Conservation (phyloP, 1,140 invertebrate species). For the Teleopsis dalmanni region DNA sequence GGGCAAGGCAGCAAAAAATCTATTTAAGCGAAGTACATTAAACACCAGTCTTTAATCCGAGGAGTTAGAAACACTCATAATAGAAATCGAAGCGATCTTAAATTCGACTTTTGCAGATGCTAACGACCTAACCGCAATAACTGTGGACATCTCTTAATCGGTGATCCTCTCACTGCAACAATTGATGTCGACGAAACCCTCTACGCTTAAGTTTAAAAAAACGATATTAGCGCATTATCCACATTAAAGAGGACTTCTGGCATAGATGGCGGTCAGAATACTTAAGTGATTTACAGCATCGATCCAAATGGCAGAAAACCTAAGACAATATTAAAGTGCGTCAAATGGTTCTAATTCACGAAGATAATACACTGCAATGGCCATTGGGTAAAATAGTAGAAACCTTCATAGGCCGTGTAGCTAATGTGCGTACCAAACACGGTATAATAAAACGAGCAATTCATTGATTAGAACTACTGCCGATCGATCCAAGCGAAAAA, state of each 20-base stretch:
- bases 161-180: neutral
- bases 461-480: no score
- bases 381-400: conserved; percentile 21
- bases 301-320: conserved; percentile 29
- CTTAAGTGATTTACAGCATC: conserved; percentile 22
- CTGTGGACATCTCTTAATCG: conserved; percentile 5
- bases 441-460: conserved; percentile 23
- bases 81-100: neutral
- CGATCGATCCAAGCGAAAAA: no score
- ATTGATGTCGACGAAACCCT: no score
- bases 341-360: conserved; percentile 35
- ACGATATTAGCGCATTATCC: neutral
- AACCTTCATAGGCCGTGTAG: conserved; percentile 24
- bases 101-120: neutral
- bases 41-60: neutral
- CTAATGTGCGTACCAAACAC: conserved; percentile 21
- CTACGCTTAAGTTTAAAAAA: neutral
- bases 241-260: conserved; percentile 7
- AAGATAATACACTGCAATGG: conserved; percentile 38
- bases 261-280: conserved; percentile 24
- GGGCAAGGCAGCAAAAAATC: conserved; percentile 4
- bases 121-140: neutral
- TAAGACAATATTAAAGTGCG: conserved; percentile 18
- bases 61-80: conserved; percentile 4
- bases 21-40: neutral